Base-by-base conservation (phyloP, 1,140 invertebrate species). In the Diorhabda sublineata region DNA sequence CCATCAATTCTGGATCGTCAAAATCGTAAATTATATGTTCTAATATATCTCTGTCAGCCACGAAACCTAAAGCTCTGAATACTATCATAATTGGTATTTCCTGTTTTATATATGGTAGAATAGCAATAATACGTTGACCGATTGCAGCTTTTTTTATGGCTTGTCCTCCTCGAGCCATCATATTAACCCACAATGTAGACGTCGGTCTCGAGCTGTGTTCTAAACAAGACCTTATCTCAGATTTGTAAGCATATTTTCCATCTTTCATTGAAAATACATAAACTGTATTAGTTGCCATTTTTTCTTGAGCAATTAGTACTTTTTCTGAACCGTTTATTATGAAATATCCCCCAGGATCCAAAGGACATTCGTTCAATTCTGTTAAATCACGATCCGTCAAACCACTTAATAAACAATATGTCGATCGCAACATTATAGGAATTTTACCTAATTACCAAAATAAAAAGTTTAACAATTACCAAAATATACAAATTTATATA, bases 71-170 rank as follows among this genome's bases (percentile, higher is more conserved):
- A 42, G 97, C 97, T 78, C 92, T 85, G 79, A 99, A 99, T 0
- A 99, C 97, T 81, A 99, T 98, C 91, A 99, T 99, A 61, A 99
- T 97, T 4, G 98, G 97, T 75, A 99, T 99, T 85, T 99, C 97
- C 84, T 97, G 96, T 80, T 98, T 98, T 70, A 99, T 98, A 75
- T 99, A 99, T 0, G 98, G 98, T 62, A 99, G 84, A 80, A 99
- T 97, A 4, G 95, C 95, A 71, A 99, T 97, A 68, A 99, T 99
- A 71, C 96, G 85, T 83, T 99, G 98, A 65, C 98, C 98, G 83
- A 99, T 98, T 0, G 96, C 95, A 52, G 95, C 96, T 82, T 99
- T 99, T 78, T 96, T 96, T 3, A 96, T 93, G 76, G 92, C 95
- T 84, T 96, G 88, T 43, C 96, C 95, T 77, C 96, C 96, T 79